Evolutionary conservation across 2,888 invertebrate species (phyloP).

Genomic region (Arenicola marina): DNA sequence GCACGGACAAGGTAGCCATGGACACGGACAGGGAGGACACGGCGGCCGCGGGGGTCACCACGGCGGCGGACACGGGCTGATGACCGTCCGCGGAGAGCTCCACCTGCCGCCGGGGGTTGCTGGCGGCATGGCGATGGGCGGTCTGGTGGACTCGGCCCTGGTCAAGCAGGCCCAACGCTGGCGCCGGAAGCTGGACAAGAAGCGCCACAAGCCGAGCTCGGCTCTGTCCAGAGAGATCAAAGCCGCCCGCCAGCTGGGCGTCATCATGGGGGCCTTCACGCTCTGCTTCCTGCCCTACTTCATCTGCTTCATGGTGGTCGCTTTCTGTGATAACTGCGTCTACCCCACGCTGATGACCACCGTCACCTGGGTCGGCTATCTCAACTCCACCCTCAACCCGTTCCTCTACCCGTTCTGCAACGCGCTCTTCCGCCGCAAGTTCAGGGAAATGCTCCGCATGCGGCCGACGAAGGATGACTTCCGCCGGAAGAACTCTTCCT

Average conservation of each 20-base stretch:
- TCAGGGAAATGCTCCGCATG: slow-evolving; percentile 47
- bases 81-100: background rate
- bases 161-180: slow-evolving; percentile 27
- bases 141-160: slow-evolving; percentile 22
- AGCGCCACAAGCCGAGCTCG: slow-evolving; percentile 20
- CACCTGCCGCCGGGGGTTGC: background rate
- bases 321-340: slow-evolving; percentile 64
- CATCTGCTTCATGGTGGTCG: slow-evolving; percentile 66
- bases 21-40: background rate
- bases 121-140: no score
- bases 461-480: background rate
- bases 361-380: slow-evolving; percentile 65
- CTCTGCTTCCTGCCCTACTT: slow-evolving; percentile 69
- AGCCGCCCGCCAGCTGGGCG: slow-evolving; percentile 67
- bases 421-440: slow-evolving; percentile 62
- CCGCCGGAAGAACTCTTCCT: background rate
- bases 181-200: slow-evolving; percentile 48
- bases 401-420: slow-evolving; percentile 65
- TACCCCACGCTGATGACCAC: slow-evolving; percentile 60
- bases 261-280: slow-evolving; percentile 68
- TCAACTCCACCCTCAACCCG: slow-evolving; percentile 65
- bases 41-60: no score
- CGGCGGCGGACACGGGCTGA: no score
- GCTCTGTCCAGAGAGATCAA: slow-evolving; percentile 60
- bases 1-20: no score